Evolutionary conservation across 2,888 invertebrate genomes (phyloP).

Genomic region (Drosophila multiciliata): DNA sequence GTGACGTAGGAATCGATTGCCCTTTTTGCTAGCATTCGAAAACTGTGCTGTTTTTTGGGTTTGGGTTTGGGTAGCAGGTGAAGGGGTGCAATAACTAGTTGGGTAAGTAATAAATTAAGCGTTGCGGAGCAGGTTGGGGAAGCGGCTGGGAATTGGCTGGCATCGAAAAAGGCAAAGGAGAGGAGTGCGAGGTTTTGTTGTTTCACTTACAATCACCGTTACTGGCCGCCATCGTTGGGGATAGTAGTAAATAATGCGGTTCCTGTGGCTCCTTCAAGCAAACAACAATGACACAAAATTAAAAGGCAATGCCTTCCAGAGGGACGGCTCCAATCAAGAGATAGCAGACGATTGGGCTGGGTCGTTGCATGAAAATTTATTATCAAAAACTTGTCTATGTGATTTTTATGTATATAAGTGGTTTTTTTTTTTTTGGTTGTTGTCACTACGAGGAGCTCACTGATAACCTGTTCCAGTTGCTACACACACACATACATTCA

Average conservation of each 20-base stretch:
- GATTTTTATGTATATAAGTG: constrained; percentile 1
- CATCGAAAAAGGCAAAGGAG: constrained; percentile 7
- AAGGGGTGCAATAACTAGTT: constrained; percentile 20
- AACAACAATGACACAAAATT: constrained; percentile 46
- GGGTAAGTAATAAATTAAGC: constrained; percentile 29
- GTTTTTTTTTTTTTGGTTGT: constrained; percentile 35
- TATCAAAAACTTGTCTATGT: constrained; percentile 59
- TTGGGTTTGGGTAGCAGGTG: neutral
- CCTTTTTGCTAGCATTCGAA: neutral
- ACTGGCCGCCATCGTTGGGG: constrained; percentile 62
- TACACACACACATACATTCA: constrained; percentile 3
- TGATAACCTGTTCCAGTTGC: constrained; percentile 66
- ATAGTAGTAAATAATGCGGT: constrained; percentile 58
- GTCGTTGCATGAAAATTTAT: constrained; percentile 49
- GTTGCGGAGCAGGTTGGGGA: constrained; percentile 33
- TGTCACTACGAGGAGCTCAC: constrained; percentile 31
- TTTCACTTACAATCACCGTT: constrained; percentile 73
- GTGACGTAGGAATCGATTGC: neutral
- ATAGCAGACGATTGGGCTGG: constrained; percentile 13
- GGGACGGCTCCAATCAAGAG: constrained; percentile 8
- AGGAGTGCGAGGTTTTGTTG: constrained; percentile 14
- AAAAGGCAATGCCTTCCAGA: constrained; percentile 21
- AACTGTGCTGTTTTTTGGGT: neutral
- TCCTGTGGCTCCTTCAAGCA: constrained; percentile 65
- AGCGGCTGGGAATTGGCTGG: constrained; percentile 18